Conservation (phyloP, 2,797 vertebrate genomes). For the Gallirallus australis region DNA sequence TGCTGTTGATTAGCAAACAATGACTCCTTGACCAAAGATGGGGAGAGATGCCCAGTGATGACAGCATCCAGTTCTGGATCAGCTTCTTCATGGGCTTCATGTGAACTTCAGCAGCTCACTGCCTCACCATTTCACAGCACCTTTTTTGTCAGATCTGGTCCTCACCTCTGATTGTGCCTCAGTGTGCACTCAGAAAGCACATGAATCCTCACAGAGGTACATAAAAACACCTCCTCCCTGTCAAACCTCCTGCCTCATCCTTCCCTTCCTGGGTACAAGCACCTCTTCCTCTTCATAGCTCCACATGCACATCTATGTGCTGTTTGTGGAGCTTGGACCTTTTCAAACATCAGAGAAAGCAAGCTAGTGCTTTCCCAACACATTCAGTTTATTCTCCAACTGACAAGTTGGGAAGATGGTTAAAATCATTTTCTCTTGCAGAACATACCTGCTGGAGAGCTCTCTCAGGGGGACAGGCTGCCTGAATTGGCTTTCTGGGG, state of each 20-base stretch:
- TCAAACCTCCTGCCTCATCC: neutral
- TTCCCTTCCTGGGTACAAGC: neutral
- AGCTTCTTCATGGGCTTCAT: neutral
- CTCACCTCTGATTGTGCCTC: neutral
- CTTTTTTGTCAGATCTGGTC: neutral
- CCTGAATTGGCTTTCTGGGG: accelerated
- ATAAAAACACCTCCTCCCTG: neutral
- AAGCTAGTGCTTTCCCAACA: neutral
- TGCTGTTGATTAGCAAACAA: neutral
- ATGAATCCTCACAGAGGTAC: neutral
- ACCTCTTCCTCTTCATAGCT: neutral
- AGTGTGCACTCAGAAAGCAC: neutral
- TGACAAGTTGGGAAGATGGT: neutral
- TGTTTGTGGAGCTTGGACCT: neutral
- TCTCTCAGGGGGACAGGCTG: neutral
- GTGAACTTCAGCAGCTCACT: neutral
- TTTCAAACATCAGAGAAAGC: neutral
- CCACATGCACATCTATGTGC: neutral
- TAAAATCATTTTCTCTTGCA: neutral
- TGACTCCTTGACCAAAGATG: neutral
- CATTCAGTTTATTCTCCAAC: neutral
- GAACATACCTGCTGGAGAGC: neutral
- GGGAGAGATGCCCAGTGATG: neutral
- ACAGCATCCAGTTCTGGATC: neutral
- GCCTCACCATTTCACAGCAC: neutral